phyloP scores from a whole-genome alignment of 2,888 invertebrate species.

The Dynastes grantii region DNA sequence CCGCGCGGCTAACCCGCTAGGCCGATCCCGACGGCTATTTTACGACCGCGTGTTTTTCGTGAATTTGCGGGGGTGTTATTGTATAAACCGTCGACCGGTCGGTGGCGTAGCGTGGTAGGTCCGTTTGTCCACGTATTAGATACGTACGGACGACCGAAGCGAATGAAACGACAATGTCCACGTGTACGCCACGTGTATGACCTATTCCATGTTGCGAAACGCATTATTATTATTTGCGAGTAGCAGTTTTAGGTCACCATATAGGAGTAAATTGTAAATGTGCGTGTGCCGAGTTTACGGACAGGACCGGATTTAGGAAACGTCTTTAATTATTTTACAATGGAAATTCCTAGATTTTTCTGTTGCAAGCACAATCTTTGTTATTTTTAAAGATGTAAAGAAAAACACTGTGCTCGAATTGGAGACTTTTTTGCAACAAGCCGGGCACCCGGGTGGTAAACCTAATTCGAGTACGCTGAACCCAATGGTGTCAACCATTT shows the following conservation, averaged over 20 bases:
- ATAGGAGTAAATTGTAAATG: constrained; percentile 47
- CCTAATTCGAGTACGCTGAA: too few species aligned
- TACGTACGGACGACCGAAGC: neutral
- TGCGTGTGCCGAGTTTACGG: constrained; percentile 2
- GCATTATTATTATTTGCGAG: constrained; percentile 55
- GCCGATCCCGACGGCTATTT: neutral
- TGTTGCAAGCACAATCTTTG: too few species aligned
- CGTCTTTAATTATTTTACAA: neutral
- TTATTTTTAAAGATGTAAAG: too few species aligned
- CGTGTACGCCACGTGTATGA: constrained; percentile 59
- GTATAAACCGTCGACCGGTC: constrained; percentile 22
- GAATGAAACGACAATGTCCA: constrained; percentile 13
- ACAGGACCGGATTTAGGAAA: constrained; percentile 7
- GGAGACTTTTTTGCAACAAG: too few species aligned
- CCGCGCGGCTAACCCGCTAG: neutral
- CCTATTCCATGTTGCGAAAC: constrained; percentile 61
- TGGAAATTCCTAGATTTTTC: too few species aligned
- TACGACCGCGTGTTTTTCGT: constrained; percentile 3
- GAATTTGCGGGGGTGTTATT: constrained; percentile 38
- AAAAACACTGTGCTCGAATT: too few species aligned
- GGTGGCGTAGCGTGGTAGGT: constrained; percentile 20
- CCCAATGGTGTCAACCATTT: too few species aligned
- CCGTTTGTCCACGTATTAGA: constrained; percentile 13
- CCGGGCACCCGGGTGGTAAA: too few species aligned
- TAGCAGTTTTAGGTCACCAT: constrained; percentile 57